phyloP scores from a whole-genome alignment of 2,888 invertebrate genomes.

The Melinopterus prodromus region DNA sequence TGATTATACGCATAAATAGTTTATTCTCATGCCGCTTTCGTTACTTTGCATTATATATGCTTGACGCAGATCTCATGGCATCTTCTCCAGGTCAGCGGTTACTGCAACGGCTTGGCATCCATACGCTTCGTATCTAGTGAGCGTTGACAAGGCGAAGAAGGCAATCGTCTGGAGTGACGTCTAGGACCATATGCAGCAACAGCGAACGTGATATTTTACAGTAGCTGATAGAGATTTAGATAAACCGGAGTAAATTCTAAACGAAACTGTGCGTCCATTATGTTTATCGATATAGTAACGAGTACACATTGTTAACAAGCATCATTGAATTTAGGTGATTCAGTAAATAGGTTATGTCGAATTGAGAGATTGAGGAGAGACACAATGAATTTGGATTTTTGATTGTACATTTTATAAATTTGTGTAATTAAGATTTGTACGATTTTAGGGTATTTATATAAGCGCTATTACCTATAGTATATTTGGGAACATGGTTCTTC shows the following conservation, averaged over 20 bases:
- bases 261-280: slow-evolving; percentile 9
- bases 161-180: slow-evolving; percentile 83
- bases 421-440: background rate
- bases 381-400: no score
- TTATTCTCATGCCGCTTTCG: background rate
- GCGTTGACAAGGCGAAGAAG: slow-evolving; percentile 84
- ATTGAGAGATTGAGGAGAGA: no score
- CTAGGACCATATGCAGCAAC: slow-evolving; percentile 49
- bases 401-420: background rate
- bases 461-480: no score
- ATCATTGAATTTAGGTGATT: background rate
- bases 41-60: slow-evolving; percentile 56
- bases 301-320: background rate
- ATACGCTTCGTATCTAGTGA: slow-evolving; percentile 79
- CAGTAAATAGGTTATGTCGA: no score
- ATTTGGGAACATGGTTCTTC: background rate
- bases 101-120: slow-evolving; percentile 92
- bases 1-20: background rate
- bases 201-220: slow-evolving; percentile 35
- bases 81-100: slow-evolving; percentile 77
- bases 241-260: slow-evolving; percentile 10
- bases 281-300: background rate
- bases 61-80: slow-evolving; percentile 54
- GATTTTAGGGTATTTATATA: background rate
- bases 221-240: slow-evolving; percentile 20